Evolutionary conservation across 2,888 invertebrate genomes (phyloP).

Genomic region (Eumerus sabulonum): DNA sequence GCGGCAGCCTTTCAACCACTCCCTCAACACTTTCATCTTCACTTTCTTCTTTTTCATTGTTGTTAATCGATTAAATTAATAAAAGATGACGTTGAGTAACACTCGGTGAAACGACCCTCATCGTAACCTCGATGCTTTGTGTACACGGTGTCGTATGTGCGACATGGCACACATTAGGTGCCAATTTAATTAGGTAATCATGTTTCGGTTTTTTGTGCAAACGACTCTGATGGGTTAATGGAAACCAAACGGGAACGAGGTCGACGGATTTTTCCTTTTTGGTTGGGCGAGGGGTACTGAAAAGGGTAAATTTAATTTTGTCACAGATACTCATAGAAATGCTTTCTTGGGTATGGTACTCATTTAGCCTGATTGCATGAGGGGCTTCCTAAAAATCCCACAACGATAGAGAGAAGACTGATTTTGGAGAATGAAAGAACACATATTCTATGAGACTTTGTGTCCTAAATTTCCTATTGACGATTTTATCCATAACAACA

Average conservation of each 20-base stretch:
- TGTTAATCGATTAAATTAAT: conserved; percentile 60
- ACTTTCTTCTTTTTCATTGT: conserved; percentile 20
- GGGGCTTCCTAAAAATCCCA: no score
- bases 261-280: conserved; percentile 22
- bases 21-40: no score
- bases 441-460: no score
- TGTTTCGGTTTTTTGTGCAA: conserved; percentile 42
- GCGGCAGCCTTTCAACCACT: conserved; percentile 18
- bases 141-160: not conserved
- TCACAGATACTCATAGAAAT: not conserved
- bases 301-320: conserved; percentile 14
- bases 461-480: no score
- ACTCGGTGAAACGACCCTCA: no score
- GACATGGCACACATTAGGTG: conserved; percentile 48
- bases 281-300: no score
- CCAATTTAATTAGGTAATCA: conserved; percentile 64
- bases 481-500: no score
- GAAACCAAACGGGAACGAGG: conserved; percentile 42
- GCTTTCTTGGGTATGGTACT: no score
- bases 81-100: conserved; percentile 20
- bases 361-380: no score
- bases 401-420: no score
- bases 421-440: no score
- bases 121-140: no score
- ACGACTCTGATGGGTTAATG: conserved; percentile 43